These are phyloP conservation scores for Aplocera efformata DNA, from an alignment of 2,888 invertebrate species.

Conservation along the genomic window DNA sequence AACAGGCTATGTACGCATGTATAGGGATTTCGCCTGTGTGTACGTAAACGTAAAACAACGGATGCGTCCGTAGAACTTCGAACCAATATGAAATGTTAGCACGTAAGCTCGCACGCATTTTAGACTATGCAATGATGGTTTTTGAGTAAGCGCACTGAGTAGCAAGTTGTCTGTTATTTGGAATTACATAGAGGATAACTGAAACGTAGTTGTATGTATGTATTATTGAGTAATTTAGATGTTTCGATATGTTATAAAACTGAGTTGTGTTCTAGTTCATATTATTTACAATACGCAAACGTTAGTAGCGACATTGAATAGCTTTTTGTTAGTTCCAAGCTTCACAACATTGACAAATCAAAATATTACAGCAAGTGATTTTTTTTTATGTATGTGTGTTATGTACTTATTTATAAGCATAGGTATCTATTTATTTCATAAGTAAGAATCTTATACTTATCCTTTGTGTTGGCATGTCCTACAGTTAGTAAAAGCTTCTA, in stretches of 20 bases:
- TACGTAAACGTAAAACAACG: slow-evolving; percentile 2
- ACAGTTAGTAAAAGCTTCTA: slow-evolving; percentile 22
- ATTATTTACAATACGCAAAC: slow-evolving; percentile 7
- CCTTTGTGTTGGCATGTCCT: slow-evolving; percentile 4
- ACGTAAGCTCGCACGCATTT: slow-evolving; percentile 23
- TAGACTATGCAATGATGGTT: slow-evolving; percentile 20
- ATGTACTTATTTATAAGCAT: slow-evolving; percentile 12
- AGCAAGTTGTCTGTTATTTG: slow-evolving; percentile 3
- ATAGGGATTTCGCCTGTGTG: background rate
- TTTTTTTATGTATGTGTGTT: slow-evolving; percentile 5
- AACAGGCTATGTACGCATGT: too few species aligned
- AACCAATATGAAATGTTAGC: slow-evolving; percentile 17
- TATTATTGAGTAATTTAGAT: too few species aligned
- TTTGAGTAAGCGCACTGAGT: background rate
- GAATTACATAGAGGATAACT: background rate
- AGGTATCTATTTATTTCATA: background rate
- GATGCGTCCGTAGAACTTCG: slow-evolving; percentile 3
- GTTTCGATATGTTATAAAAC: too few species aligned
- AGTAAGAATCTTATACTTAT: slow-evolving; percentile 1
- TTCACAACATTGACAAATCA: slow-evolving; percentile 38
- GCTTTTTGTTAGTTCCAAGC: slow-evolving; percentile 30
- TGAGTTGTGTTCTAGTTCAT: too few species aligned
- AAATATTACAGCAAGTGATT: slow-evolving; percentile 23
- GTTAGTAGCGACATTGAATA: slow-evolving; percentile 34
- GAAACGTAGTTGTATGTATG: too few species aligned